Evolutionary conservation across 1,140 invertebrate genomes (phyloP), one percentile per base, ranked within the genome.

Genomic region (Heliconius eleuchia): DNA sequence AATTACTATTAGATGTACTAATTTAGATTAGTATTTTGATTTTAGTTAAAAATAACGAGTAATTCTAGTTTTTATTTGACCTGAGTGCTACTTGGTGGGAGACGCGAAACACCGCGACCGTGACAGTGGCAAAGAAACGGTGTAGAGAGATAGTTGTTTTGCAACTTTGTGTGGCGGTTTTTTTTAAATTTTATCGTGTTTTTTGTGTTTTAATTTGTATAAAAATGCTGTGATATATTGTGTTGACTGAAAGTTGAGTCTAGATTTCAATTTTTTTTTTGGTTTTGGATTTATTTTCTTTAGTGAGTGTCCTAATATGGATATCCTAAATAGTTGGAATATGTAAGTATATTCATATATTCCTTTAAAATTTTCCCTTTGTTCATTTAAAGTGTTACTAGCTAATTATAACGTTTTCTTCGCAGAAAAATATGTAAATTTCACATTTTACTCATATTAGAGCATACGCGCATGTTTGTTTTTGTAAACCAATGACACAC

Each of bases 51-150:
- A 18, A 23, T 52, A 27, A 39, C 39, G n/a, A 52, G 42, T 73
- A 27, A 50, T 52, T 66, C 60, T 6, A 66, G 60, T 66, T 66
- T 30, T 66, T 66, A 30, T 66, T 30, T 73, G n/a, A 19, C 72
- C 50, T 30, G n/a, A 73, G 60, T 66, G 11, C 23, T 66, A 1
- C 27, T n/a, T 75, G 73, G 73, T 75, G 73, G 73, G 73, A 75
- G 73, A 30, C n/a, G 52, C 34, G 30, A 75, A 50, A 60, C 19
- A n/a, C 46, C 23, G 46, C 73, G 73, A 37, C 52, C 73, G 73
- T 75, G 73, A 75, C 73, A 75, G 73, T 75, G 73, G 73, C 73
- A 55, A 74, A 74, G 73, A 57, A 55, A 55, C 73, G n/a, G 39
- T 72, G 39, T 2, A 39, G 18, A 39, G 71, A 72, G 71, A 72